Evolutionary conservation across 37 sponge, comb jelly and placozoan genomes (phyloP).

Genomic region (Ephydatia muelleri): DNA sequence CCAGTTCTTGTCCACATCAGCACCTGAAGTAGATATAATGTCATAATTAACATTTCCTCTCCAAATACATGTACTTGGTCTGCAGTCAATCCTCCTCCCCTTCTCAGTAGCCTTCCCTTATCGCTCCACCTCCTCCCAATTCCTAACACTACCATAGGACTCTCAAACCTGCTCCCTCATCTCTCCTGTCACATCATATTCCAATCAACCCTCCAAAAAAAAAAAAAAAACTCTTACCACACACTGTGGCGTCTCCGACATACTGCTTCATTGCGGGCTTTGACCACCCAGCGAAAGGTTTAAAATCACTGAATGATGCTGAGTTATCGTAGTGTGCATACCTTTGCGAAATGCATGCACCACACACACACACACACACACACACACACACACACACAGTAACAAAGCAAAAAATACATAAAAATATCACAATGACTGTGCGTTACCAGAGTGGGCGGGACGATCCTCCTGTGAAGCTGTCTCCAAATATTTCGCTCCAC

Average conservation of each 20-base stretch:
- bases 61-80: too few species aligned
- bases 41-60: too few species aligned
- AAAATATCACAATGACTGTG: not conserved
- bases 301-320: slow-evolving; percentile 80
- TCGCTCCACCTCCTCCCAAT: too few species aligned
- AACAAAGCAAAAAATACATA: not conserved
- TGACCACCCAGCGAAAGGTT: slow-evolving; percentile 80
- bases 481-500: slow-evolving; percentile 84
- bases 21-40: too few species aligned
- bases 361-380: not conserved
- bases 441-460: slow-evolving; percentile 73
- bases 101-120: too few species aligned
- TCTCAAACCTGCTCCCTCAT: too few species aligned
- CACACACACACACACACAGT: not conserved
- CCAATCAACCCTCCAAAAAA: too few species aligned
- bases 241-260: slow-evolving; percentile 45
- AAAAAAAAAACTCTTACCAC: slow-evolving; percentile 51
- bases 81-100: too few species aligned
- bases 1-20: too few species aligned
- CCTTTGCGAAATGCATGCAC: slow-evolving; percentile 36
- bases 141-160: too few species aligned
- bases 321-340: slow-evolving; percentile 82
- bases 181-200: too few species aligned
- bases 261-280: slow-evolving; percentile 82
- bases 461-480: slow-evolving; percentile 63